Percentiles rank a stretch among this genome's conserved stretches.
phyloP scores from a whole-genome alignment of 2,888 invertebrate genomes.

The Apodemia hepburni region DNA sequence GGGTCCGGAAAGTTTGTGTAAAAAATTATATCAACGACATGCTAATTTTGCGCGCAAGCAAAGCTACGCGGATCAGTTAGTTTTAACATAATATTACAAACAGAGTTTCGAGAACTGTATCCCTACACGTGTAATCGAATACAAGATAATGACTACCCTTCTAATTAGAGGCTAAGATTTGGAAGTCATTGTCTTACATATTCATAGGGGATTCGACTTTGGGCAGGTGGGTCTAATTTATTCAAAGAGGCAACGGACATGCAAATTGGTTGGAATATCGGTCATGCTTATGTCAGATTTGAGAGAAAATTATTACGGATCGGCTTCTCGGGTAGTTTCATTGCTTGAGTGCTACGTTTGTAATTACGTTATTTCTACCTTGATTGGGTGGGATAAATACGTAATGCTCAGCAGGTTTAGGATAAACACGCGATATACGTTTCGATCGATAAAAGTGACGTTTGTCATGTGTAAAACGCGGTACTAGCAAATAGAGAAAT shows the following conservation, averaged over 20 bases:
- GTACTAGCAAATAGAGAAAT: too few relatives aligned
- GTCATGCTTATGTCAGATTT: slow-evolving; percentile 78
- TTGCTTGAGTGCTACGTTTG: slow-evolving; percentile 27
- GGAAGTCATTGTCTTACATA: slow-evolving; percentile 77
- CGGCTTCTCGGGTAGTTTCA: slow-evolving; percentile 46
- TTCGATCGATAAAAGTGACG: too few relatives aligned
- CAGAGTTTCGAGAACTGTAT: not conserved
- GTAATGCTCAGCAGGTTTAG: too few relatives aligned
- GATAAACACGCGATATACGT: too few relatives aligned
- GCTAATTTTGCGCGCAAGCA: too few relatives aligned
- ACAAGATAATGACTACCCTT: slow-evolving; percentile 65
- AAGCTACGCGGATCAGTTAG: too few relatives aligned
- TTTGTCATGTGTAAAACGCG: too few relatives aligned
- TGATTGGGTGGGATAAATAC: slow-evolving; percentile 12
- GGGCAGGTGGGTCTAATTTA: slow-evolving; percentile 73
- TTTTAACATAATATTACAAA: not conserved
- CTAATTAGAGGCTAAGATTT: slow-evolving; percentile 76
- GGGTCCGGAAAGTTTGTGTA: too few relatives aligned
- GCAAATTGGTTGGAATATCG: slow-evolving; percentile 76
- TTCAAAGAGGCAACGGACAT: slow-evolving; percentile 72
- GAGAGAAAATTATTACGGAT: slow-evolving; percentile 73
- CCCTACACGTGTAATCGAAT: slow-evolving; percentile 54
- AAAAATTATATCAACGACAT: too few relatives aligned
- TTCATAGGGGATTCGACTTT: slow-evolving; percentile 67
- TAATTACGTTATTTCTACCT: slow-evolving; percentile 28